Base-by-base conservation (phyloP, 1,140 invertebrate species). In the Oncopeltus fasciatus region DNA sequence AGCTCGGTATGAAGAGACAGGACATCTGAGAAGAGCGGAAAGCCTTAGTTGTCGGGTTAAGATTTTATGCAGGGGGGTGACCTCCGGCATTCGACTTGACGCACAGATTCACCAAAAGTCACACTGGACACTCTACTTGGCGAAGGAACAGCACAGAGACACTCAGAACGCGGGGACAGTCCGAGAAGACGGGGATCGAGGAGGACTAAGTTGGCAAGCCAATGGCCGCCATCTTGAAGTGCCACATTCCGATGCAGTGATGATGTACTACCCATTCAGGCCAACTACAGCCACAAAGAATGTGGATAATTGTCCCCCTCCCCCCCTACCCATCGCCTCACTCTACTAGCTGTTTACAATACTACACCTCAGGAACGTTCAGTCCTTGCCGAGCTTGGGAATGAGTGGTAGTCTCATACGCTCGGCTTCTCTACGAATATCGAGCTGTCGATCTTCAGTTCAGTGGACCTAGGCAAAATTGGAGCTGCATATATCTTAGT, bases 161-260 rank as follows among this genome's bases (percentile, higher is more conserved):
- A 26, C 14, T 5, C 56, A 28, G 28, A 18, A 61, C 28, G 18
- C 26, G n/a, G n/a, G n/a, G n/a, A n/a, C n/a, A n/a, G 31, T 38
- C 18, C 3, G 49, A 76, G 75, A 74, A 76, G 73, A 73, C 70
- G 71, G 74, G 73, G 74, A 72, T 76, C 73, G 73, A n/a, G n/a
- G n/a, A n/a, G n/a, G n/a, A 73, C 56, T 65, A 78, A 77, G 74
- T 78, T 77, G 76, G 74, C 75, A 78, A 78, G 77, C 75, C 75
- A 77, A 74, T 74, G 73, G 77, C 75, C 77, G 77, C 78, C 78
- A 78, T 79, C 75, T 78, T 79, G 76, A 77, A 78, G 76, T 78
- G 77, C 77, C 77, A 79, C 77, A 78, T 78, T 78, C 77, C 76
- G 76, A 76, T 74, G 75, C 61, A 66, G 60, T 68, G 67, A 68